Percentiles rank a stretch among this genome's conserved stretches.
Evolutionary conservation across 1,140 invertebrate genomes (phyloP).

Genomic region (Tenebrio molitor): DNA sequence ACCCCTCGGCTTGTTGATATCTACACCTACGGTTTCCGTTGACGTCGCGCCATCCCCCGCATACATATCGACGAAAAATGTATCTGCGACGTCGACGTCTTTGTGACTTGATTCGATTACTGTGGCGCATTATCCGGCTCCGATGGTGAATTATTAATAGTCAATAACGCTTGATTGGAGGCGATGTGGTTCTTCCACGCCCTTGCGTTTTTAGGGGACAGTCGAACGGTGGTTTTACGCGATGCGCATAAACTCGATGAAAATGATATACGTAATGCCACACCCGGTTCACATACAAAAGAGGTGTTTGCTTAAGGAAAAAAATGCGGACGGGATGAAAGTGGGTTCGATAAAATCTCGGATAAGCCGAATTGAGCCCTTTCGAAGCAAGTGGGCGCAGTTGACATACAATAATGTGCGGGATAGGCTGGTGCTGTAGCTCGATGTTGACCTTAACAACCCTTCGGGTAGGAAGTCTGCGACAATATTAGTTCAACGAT

Average conservation of each 20-base stretch:
- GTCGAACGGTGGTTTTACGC: background rate
- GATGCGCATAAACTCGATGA: too few relatives aligned
- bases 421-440: background rate
- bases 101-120: slow-evolving; percentile 25
- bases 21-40: slow-evolving; percentile 13
- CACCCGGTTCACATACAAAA: slow-evolving; percentile 12
- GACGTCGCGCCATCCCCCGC: background rate
- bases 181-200: slow-evolving; percentile 25
- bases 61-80: slow-evolving; percentile 9
- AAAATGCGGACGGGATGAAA: background rate
- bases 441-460: too few relatives aligned
- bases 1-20: slow-evolving; percentile 18
- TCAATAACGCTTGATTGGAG: slow-evolving; percentile 34
- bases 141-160: slow-evolving; percentile 38
- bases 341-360: background rate
- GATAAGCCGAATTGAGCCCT: background rate
- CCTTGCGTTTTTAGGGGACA: slow-evolving; percentile 34
- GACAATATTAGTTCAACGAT: too few relatives aligned
- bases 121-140: background rate
- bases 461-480: too few relatives aligned
- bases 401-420: background rate
- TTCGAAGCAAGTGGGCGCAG: background rate
- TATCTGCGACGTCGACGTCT: background rate
- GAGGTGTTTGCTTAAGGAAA: slow-evolving; percentile 23
- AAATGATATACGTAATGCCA: slow-evolving; percentile 10